A percentile compares a stretch with the other conserved stretches of the same genome.
phyloP scores from a whole-genome alignment of 37 sponge, comb jelly and placozoan genomes.

The Theonella swinhoei region DNA sequence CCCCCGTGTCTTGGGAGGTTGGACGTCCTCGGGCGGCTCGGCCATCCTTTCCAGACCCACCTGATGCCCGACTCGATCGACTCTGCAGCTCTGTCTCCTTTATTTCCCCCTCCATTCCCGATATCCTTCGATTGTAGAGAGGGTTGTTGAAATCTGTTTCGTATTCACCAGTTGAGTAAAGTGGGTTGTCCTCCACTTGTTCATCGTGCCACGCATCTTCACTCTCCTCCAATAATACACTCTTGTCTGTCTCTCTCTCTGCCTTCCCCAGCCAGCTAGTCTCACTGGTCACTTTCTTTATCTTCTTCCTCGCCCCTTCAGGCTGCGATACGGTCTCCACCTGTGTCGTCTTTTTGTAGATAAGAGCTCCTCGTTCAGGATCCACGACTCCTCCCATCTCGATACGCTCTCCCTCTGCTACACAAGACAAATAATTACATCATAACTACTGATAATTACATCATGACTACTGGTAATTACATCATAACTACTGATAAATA shows the following conservation, averaged over 20 bases:
- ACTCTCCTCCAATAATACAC: background rate
- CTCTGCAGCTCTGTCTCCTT: constrained; percentile 2
- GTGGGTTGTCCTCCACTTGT: constrained; percentile 54
- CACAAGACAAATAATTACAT: background rate
- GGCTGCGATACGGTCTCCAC: constrained; percentile 34
- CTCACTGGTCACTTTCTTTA: constrained; percentile 57
- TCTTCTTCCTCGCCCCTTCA: constrained; percentile 44
- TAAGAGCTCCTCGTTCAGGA: constrained; percentile 59
- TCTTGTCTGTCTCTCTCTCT: background rate
- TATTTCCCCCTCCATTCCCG: constrained; percentile 1
- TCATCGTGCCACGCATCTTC: constrained; percentile 22
- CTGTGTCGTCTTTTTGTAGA: constrained; percentile 56
- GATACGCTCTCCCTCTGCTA: constrained; percentile 44
- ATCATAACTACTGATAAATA: no score
- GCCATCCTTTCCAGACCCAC: constrained; percentile 2
- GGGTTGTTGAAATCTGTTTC: constrained; percentile 71
- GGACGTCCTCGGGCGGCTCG: constrained; percentile 13
- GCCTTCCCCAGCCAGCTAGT: constrained; percentile 71
- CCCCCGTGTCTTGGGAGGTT: constrained; percentile 12
- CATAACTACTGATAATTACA: background rate
- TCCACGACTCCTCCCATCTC: constrained; percentile 75
- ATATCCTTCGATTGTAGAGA: constrained; percentile 15
- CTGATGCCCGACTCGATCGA: background rate
- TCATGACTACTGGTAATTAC: background rate
- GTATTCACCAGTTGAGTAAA: constrained; percentile 69